Evolutionary conservation across 2,888 invertebrate genomes (phyloP).

Genomic region (Anarsia innoxiella): DNA sequence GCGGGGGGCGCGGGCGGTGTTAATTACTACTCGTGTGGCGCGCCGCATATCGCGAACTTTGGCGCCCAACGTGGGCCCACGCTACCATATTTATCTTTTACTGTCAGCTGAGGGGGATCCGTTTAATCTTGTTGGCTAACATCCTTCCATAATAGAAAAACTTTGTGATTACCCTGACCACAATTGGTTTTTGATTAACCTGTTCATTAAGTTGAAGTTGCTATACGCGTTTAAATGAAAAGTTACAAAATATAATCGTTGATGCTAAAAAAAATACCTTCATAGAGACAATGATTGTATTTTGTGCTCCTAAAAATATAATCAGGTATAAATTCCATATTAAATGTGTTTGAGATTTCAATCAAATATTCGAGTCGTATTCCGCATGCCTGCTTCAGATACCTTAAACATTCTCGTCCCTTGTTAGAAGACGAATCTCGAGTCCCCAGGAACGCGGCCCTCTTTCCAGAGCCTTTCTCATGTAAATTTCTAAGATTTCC

Average conservation of each 20-base stretch:
- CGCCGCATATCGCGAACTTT: slow-evolving; percentile 71
- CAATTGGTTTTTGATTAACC: slow-evolving; percentile 14
- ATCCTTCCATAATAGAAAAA: slow-evolving; percentile 38
- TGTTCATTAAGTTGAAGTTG: no score
- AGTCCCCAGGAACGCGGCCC: slow-evolving; percentile 37
- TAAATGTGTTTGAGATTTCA: slow-evolving; percentile 50
- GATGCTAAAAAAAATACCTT: no score
- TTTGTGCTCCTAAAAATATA: no score
- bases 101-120: slow-evolving; percentile 43
- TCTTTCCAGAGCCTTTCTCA: slow-evolving; percentile 52
- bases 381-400: slow-evolving; percentile 49
- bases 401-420: slow-evolving; percentile 58
- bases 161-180: slow-evolving; percentile 16
- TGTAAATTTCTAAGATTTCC: slow-evolving; percentile 64
- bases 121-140: slow-evolving; percentile 40
- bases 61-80: slow-evolving; percentile 53
- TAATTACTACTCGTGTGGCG: slow-evolving; percentile 72
- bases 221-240: no score
- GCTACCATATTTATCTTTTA: slow-evolving; percentile 59
- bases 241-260: no score
- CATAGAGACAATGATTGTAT: no score
- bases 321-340: slow-evolving; percentile 42
- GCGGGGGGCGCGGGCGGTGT: slow-evolving; percentile 37
- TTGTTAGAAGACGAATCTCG: slow-evolving; percentile 49
- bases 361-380: slow-evolving; percentile 58